These are phyloP conservation scores for Ailuropoda melanoleuca DNA, from an alignment of 2,113 vertebrate genomes.

Conservation along the genomic window DNA sequence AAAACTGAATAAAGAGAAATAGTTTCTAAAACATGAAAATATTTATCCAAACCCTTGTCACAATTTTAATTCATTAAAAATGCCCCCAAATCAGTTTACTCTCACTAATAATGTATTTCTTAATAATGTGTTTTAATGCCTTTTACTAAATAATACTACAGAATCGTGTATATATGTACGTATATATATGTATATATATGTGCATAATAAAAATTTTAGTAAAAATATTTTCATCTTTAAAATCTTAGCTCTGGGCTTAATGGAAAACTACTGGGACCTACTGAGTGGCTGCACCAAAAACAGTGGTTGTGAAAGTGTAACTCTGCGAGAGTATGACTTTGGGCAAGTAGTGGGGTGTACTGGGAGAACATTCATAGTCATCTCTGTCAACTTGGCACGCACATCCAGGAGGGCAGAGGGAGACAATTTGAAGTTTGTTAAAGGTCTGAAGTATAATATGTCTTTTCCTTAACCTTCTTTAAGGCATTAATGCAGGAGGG, in stretches of 20 bases:
- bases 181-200: not conserved
- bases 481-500: not conserved
- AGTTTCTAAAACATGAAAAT: slow-evolving; percentile 4
- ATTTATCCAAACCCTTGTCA: not conserved
- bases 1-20: slow-evolving; percentile 21
- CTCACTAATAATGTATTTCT: not conserved
- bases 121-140: not conserved
- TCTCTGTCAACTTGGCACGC: not conserved
- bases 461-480: not conserved
- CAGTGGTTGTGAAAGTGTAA: not conserved
- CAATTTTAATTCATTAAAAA: not conserved
- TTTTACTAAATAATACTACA: not conserved
- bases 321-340: not conserved
- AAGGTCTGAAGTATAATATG: not conserved
- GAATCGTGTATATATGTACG: not conserved
- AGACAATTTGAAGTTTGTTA: not conserved
- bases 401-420: no score
- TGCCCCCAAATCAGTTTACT: not conserved
- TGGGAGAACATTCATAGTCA: no score
- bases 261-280: not conserved
- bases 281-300: not conserved
- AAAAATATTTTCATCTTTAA: slow-evolving; percentile 15
- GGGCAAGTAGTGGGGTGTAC: no score
- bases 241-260: not conserved
- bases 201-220: not conserved